A percentile compares a stretch with the other conserved stretches of the same genome.
phyloP scores from a whole-genome alignment of 2,113 vertebrate genomes.

The Pterocles gutturalis region DNA sequence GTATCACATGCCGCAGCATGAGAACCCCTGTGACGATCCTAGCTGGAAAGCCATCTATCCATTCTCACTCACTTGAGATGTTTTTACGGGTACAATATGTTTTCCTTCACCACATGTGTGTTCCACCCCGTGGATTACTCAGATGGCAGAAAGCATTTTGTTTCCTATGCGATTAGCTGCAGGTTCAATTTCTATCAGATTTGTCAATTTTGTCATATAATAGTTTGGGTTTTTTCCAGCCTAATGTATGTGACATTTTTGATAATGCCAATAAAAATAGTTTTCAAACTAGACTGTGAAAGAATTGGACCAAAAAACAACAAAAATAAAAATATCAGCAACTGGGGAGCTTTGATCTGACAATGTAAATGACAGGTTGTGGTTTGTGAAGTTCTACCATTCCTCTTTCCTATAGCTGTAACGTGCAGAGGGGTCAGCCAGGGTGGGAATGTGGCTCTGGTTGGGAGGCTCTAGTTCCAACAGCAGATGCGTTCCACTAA shows the following conservation, averaged over 20 bases:
- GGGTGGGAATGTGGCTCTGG: background rate
- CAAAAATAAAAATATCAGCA: background rate
- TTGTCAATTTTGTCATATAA: background rate
- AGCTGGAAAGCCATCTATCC: background rate
- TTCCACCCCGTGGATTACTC: background rate
- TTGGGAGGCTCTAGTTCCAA: background rate
- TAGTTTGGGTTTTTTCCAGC: background rate
- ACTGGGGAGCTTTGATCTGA: constrained; percentile 14
- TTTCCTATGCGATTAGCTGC: constrained; percentile 31
- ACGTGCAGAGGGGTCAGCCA: background rate
- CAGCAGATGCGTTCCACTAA: accelerated
- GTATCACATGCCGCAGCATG: background rate
- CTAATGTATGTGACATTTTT: constrained; percentile 29
- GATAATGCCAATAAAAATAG: constrained; percentile 31
- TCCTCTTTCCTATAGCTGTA: background rate
- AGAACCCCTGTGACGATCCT: accelerated
- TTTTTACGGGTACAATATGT: constrained; percentile 4
- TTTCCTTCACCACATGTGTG: constrained; percentile 35
- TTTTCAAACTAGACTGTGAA: constrained; percentile 7
- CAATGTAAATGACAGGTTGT: background rate
- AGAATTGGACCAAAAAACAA: background rate
- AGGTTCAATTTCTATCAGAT: constrained; percentile 55
- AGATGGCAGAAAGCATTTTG: background rate
- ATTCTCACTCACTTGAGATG: background rate
- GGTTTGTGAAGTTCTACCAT: background rate